These are phyloP conservation scores for Polietes domitor DNA, from an alignment of 2,888 invertebrate genomes.

Conservation along the genomic window DNA sequence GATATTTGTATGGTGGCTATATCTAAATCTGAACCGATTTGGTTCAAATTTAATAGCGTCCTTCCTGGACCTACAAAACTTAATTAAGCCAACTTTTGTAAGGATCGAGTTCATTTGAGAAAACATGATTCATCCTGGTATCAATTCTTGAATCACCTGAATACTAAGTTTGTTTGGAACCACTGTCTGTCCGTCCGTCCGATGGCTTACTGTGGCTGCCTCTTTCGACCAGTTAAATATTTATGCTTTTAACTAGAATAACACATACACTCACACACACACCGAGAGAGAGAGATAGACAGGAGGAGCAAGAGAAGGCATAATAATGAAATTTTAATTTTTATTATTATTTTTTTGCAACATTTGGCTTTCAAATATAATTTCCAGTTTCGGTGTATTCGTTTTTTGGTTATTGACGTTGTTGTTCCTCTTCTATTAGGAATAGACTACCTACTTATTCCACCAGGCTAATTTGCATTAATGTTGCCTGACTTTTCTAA, in stretches of 20 bases:
- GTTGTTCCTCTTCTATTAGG: background rate
- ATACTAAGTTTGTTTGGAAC: background rate
- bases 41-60: too few species aligned
- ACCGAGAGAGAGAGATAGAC: too few species aligned
- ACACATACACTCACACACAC: background rate
- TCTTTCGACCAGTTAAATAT: constrained; percentile 36
- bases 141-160: too few species aligned
- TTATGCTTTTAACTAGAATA: constrained; percentile 40
- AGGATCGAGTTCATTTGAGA: too few species aligned
- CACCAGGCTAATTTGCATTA: constrained; percentile 37
- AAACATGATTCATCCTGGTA: too few species aligned
- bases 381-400: too few species aligned
- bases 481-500: constrained; percentile 39
- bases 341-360: constrained; percentile 7
- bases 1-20: too few species aligned
- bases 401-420: background rate
- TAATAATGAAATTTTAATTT: constrained; percentile 41
- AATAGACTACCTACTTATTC: background rate
- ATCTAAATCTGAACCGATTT: too few species aligned
- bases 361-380: constrained; percentile 43
- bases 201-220: background rate
- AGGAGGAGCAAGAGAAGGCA: background rate
- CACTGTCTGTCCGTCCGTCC: background rate
- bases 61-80: too few species aligned
- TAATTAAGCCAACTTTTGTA: too few species aligned